Evolutionary conservation across 2,888 invertebrate species (phyloP).

Genomic region (Xanthorhoe designata): DNA sequence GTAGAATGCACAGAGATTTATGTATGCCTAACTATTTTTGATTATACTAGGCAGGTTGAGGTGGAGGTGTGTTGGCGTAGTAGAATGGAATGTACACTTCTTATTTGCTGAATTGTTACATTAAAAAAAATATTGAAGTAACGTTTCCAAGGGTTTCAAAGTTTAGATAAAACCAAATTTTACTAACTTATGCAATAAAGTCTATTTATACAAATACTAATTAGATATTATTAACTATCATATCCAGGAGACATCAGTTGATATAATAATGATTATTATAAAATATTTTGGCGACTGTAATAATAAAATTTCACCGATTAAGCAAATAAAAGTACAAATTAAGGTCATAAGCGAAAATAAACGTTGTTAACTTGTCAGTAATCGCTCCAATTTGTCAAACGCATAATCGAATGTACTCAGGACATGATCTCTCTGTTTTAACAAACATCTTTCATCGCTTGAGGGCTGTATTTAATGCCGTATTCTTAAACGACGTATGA

Average conservation of each 20-base stretch:
- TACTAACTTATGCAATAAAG: too few relatives aligned
- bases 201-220: too few relatives aligned
- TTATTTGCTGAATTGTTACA: too few relatives aligned
- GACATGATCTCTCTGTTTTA: conserved; percentile 19
- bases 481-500: conserved; percentile 14
- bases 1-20: conserved; percentile 8
- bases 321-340: conserved; percentile 12
- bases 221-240: too few relatives aligned
- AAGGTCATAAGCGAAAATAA: conserved; percentile 38
- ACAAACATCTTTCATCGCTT: conserved; percentile 40
- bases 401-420: conserved; percentile 50
- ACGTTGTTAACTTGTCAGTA: conserved; percentile 21
- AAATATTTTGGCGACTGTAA: neutral
- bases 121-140: too few relatives aligned
- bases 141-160: too few relatives aligned
- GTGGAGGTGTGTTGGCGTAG: too few relatives aligned
- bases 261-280: too few relatives aligned
- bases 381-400: conserved; percentile 37
- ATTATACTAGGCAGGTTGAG: neutral
- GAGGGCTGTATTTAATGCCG: conserved; percentile 24
- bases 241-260: too few relatives aligned
- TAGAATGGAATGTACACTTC: too few relatives aligned
- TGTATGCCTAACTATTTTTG: neutral
- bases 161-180: too few relatives aligned
- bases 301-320: conserved; percentile 4